Base-by-base conservation (phyloP, 2,113 vertebrate genomes). In the Cavia porcellus region DNA sequence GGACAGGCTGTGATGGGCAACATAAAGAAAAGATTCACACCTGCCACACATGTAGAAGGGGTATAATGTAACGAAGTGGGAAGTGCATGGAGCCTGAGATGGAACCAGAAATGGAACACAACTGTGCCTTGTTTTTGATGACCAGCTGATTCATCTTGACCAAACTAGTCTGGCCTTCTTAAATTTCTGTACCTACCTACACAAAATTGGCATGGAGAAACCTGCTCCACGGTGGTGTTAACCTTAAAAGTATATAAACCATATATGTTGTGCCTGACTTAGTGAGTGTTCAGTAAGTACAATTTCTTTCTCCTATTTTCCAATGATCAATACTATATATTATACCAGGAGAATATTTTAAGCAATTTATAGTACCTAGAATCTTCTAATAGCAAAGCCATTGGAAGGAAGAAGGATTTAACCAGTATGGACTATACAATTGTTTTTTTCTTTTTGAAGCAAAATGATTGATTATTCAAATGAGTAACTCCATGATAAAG, bases 31-130 rank as follows among this genome's bases (percentile, higher is more conserved):
- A 3, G 59, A 25, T 96, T 11, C 50, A 32, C 1, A 15, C 4
- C 3, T 32, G 19, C 77, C 20, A 64, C 22, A 55, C 52, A 38
- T 45, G 7, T 32, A 32, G n/a, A 85, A 93, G 38, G 5, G 7
- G 32, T 42, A 20, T 28, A 38, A 7, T 12, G 0, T 24, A 45
- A 3, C 22, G 14, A 55, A 61, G 35, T 62, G 24, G 28, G 22
- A 74, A 74, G n/a, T 30, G 7, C 11, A 9, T 9, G 19, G 9
- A 19, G 2, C 0, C 9, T 45, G 19, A 86, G 22, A 6, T 0
- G 0, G 87, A 90, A 62, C 2, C 9, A 38, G 19, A 86, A 17
- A 6, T 0, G 0, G 87, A 90, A 62, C 4, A 30, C 10, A 57
- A 6, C 47, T 64, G 8, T 85, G 14, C 11, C 45, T 0, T 1